A percentile compares a stretch with the other conserved stretches of the same genome.
phyloP scores from a whole-genome alignment of 2,888 invertebrate species.

The Harpagoxenus sublaevis region DNA sequence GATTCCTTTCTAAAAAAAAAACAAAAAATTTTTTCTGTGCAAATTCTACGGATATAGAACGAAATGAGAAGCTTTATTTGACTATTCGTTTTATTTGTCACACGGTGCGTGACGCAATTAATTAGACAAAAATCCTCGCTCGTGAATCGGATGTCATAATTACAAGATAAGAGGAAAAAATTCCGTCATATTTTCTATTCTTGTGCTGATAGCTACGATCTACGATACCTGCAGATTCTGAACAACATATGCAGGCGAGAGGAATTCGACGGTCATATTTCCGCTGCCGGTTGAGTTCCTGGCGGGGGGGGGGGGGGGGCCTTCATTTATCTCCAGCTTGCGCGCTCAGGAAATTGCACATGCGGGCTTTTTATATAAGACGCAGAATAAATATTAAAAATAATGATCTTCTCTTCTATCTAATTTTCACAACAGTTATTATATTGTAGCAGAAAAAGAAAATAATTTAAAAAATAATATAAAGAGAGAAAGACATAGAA shows the following conservation, averaged over 20 bases:
- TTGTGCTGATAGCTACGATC: constrained; percentile 89
- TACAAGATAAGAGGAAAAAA: constrained; percentile 41
- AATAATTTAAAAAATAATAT: not conserved
- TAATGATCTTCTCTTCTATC: not conserved
- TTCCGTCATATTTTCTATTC: not conserved
- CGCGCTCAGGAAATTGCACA: constrained; percentile 8
- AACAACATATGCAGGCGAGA: constrained; percentile 97
- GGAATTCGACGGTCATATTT: constrained; percentile 98
- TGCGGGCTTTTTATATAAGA: not conserved
- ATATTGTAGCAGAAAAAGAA: not conserved
- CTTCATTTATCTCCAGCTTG: constrained; percentile 85
- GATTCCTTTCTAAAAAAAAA: not conserved
- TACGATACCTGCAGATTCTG: constrained; percentile 96
- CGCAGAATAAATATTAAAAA: constrained; percentile 17
- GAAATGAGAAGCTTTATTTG: not conserved
- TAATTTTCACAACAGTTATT: not conserved
- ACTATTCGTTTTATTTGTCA: not conserved
- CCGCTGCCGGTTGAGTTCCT: constrained; percentile 95
- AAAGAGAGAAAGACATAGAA: not conserved
- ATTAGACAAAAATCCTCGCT: not conserved
- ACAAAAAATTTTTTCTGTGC: not conserved
- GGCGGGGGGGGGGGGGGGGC: no score
- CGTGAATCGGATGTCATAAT: constrained; percentile 11
- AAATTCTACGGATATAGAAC: not conserved
- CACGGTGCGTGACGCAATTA: not conserved